Base-by-base conservation (phyloP, 2,888 invertebrate genomes). In the Hybos culiciformis region DNA sequence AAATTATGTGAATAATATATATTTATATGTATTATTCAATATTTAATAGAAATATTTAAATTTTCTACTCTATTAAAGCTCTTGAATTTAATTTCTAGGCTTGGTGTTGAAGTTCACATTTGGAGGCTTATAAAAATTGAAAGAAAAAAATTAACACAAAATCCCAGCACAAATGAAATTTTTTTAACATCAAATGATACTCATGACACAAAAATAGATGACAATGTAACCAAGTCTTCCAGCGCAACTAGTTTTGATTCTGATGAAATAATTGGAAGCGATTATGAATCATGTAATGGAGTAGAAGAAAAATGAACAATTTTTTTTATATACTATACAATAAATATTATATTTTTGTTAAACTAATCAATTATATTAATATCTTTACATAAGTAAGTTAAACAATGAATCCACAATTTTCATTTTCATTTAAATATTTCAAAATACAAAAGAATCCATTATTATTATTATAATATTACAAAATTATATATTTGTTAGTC, bases 31-130 rank as follows among this genome's bases (percentile, higher is more conserved):
- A 24, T 8, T 24, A 11, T 8, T 8, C 24, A 8, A 8, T 24
- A 24, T 24, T 24, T 6, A 24, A 24, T 8, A 24, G 6, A 11
- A 24, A 24, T 8, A 8, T 8, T 11, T 24, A 24, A 6, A 11
- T 24, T 24, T 11, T 8, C 24, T 11, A 24, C 24, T 8, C 24
- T 24, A 8, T 24, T 8, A 24, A 24, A 6, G 24, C 11, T 11
- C 24, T 24, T 8, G 11, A 24, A 11, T 24, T 8, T 8, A 24
- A 24, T 8, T 60, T 60, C 42, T 67, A 85, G 84, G 59, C 82
- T 85, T 41, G 91, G 91, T 32, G 73, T 84, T 19, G 84, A 90
- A 59, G 75, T 91, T 37, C 75, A 83, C 43, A 69, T 93, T 48
- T 93, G 92, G 92, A 78, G 81, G 48, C 82, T 85, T 0, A 78